Percentiles rank a stretch among this genome's conserved stretches.
These are phyloP conservation scores for Butorides virescens DNA, from an alignment of 2,113 vertebrate species.

Conservation along the genomic window DNA sequence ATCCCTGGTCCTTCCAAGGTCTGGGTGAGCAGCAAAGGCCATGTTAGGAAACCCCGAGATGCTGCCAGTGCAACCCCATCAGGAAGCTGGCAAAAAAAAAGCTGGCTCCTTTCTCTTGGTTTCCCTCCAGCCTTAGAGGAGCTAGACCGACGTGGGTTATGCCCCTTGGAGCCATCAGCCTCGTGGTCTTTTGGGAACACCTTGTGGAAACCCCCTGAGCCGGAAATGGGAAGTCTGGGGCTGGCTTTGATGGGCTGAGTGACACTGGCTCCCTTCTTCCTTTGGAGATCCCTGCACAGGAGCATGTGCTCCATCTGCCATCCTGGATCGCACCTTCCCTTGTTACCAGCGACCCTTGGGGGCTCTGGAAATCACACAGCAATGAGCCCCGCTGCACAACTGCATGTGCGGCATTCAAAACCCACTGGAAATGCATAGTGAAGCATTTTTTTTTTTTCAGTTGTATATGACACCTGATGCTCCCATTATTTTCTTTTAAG, in stretches of 20 bases:
- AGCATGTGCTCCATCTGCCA: background rate
- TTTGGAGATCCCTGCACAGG: background rate
- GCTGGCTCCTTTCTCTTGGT: background rate
- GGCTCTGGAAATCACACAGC: background rate
- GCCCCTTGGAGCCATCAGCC: background rate
- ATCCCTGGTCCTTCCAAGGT: background rate
- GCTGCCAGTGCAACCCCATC: background rate
- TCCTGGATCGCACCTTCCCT: background rate
- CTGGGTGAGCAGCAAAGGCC: background rate
- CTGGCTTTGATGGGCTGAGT: background rate
- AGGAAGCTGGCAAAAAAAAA: background rate
- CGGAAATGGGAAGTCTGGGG: background rate
- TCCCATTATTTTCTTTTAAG: background rate
- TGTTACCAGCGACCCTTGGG: background rate
- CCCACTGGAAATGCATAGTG: background rate
- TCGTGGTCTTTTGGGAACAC: rapidly evolving
- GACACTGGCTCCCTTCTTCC: background rate
- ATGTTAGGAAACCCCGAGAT: background rate
- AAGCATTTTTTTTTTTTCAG: background rate
- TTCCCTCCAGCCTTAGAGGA: background rate
- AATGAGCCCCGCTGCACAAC: background rate
- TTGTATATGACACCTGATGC: background rate
- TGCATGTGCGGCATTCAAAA: background rate
- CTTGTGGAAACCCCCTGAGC: background rate
- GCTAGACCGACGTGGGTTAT: rapidly evolving